These are phyloP conservation scores for Caenorhabditis sp. DNA, from an alignment of 2,888 invertebrate genomes.

Conservation along the genomic window DNA sequence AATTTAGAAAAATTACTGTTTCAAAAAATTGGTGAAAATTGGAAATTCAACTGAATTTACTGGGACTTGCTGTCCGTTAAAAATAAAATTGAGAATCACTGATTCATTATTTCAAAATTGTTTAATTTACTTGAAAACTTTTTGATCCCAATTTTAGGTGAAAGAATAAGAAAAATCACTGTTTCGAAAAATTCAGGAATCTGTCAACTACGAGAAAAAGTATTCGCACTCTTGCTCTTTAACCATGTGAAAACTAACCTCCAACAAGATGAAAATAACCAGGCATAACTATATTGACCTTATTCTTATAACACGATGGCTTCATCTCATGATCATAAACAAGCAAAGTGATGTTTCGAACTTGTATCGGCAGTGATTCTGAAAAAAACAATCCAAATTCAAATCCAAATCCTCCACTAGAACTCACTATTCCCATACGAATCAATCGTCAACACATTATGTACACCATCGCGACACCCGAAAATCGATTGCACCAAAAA, in stretches of 20 bases:
- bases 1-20: too few relatives aligned
- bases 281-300: slow-evolving; percentile 51
- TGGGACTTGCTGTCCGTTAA: too few relatives aligned
- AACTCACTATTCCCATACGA: slow-evolving; percentile 47
- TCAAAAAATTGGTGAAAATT: too few relatives aligned
- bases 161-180: too few relatives aligned
- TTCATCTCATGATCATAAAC: slow-evolving; percentile 49
- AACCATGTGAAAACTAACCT: slow-evolving; percentile 16
- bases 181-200: too few relatives aligned
- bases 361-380: slow-evolving; percentile 43
- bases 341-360: slow-evolving; percentile 40
- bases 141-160: too few relatives aligned
- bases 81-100: too few relatives aligned
- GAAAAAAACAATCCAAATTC: slow-evolving; percentile 11
- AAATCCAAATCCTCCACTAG: not conserved
- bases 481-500: not conserved
- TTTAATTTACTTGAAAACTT: too few relatives aligned
- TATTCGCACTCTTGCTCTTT: too few relatives aligned
- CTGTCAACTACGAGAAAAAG: too few relatives aligned
- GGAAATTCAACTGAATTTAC: too few relatives aligned
- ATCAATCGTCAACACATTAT: slow-evolving; percentile 48
- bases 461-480: slow-evolving; percentile 43
- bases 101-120: too few relatives aligned
- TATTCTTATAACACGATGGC: slow-evolving; percentile 47
- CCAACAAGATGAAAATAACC: slow-evolving; percentile 44